phyloP scores from a whole-genome alignment of 2,888 invertebrate genomes.

The Drosophila birchii region DNA sequence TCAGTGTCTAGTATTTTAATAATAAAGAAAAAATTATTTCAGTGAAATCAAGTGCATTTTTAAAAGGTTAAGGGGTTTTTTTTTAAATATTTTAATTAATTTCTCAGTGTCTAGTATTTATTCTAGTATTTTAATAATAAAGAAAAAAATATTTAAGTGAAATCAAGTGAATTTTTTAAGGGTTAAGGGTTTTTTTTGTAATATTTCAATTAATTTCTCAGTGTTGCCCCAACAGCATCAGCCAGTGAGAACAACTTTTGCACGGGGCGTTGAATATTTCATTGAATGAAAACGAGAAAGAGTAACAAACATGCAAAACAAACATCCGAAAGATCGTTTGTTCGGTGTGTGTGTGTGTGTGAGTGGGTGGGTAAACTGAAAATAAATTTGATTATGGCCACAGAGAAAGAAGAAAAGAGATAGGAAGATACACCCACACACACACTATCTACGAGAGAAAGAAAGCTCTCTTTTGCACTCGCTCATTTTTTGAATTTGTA shows the following conservation, averaged over 20 bases:
- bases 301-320: slow-evolving; percentile 59
- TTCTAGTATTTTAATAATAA: not conserved
- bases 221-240: slow-evolving; percentile 20
- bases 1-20: slow-evolving; percentile 4
- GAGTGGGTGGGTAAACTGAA: slow-evolving; percentile 52
- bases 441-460: slow-evolving; percentile 25
- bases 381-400: slow-evolving; percentile 64
- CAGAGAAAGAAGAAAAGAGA: slow-evolving; percentile 24
- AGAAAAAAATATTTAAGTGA: not conserved
- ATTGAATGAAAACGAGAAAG: slow-evolving; percentile 44
- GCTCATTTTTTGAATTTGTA: slow-evolving; percentile 55
- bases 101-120: slow-evolving; percentile 13
- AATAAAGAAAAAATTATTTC: not conserved
- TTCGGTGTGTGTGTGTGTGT: slow-evolving; percentile 31
- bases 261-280: slow-evolving; percentile 48
- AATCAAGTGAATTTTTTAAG: too few species aligned
- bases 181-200: not conserved
- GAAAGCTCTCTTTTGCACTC: slow-evolving; percentile 70
- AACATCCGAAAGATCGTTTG: slow-evolving; percentile 48
- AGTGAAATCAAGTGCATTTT: too few species aligned
- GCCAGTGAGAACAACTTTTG: slow-evolving; percentile 44
- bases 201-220: slow-evolving; percentile 9
- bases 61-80: not conserved
- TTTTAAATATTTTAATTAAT: slow-evolving; percentile 12
- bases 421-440: slow-evolving; percentile 12